These are phyloP conservation scores for Dendrolimus punctatus DNA, from an alignment of 1,140 invertebrate genomes.

Conservation along the genomic window DNA sequence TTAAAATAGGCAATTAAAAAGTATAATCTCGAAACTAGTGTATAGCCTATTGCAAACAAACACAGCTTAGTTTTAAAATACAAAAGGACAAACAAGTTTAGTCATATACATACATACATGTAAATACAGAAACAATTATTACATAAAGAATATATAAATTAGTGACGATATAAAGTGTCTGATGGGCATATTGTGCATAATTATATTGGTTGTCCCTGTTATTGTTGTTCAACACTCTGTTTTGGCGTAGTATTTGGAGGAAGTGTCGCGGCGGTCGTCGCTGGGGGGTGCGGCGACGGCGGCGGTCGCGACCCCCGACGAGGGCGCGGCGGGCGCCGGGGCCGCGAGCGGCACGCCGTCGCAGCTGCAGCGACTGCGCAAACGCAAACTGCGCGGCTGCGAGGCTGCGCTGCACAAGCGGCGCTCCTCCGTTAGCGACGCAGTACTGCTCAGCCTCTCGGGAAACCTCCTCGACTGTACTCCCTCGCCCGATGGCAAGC, in stretches of 20 bases:
- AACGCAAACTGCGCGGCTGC: conserved; percentile 81
- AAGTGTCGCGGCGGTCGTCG: conserved; percentile 75
- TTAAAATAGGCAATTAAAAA: too few relatives aligned
- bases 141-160: too few relatives aligned
- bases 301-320: conserved; percentile 20
- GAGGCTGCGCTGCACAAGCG: conserved; percentile 78
- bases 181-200: too few relatives aligned
- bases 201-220: too few relatives aligned
- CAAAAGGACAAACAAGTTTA: too few relatives aligned
- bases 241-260: conserved; percentile 74
- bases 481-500: conserved; percentile 82
- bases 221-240: background rate
- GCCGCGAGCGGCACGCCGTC: conserved; percentile 35
- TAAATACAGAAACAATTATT: too few relatives aligned
- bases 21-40: too few relatives aligned
- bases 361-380: conserved; percentile 72
- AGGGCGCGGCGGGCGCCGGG: conserved; percentile 14
- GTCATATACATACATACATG: too few relatives aligned
- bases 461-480: conserved; percentile 91
- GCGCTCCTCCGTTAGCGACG: conserved; percentile 87
- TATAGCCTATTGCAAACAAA: too few relatives aligned
- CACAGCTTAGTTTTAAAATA: too few relatives aligned
- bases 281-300: conserved; percentile 45
- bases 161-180: too few relatives aligned
- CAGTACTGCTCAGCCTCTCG: conserved; percentile 85